Conservation (phyloP, 2,113 vertebrate species). For the Syngnathus floridae region DNA sequence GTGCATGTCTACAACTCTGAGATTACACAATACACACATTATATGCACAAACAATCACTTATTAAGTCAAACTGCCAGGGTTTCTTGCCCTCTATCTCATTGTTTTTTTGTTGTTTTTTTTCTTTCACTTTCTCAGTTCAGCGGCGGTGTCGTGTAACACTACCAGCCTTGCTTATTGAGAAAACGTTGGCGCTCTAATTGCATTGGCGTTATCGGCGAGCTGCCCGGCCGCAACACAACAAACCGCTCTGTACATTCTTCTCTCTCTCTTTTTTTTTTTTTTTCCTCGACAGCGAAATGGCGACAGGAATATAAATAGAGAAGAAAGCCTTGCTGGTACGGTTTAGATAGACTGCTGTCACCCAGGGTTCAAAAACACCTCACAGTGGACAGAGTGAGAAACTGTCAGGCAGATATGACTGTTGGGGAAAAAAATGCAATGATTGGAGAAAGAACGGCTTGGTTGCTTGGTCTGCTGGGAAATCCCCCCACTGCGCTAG, state of each 20-base stretch:
- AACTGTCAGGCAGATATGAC: constrained; percentile 24
- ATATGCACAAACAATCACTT: constrained; percentile 29
- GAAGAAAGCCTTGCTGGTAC: constrained; percentile 20
- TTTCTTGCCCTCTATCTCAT: constrained; percentile 26
- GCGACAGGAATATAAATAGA: constrained; percentile 26
- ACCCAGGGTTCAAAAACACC: constrained; percentile 41
- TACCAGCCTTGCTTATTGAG: constrained; percentile 29
- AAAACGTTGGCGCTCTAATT: constrained; percentile 41
- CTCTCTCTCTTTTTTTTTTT: not conserved
- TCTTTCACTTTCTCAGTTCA: constrained; percentile 8
- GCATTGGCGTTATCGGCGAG: constrained; percentile 39
- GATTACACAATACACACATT: constrained; percentile 14
- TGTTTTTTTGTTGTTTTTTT: constrained; percentile 21
- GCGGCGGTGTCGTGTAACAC: constrained; percentile 19
- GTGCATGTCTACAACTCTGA: constrained; percentile 9
- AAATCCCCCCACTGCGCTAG: constrained; percentile 57
- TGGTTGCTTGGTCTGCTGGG: constrained; percentile 58
- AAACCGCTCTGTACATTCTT: constrained; percentile 31
- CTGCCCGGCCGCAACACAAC: constrained; percentile 29
- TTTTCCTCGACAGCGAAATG: constrained; percentile 1
- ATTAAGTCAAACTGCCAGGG: constrained; percentile 30
- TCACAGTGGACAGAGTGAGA: constrained; percentile 26
- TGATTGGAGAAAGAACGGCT: constrained; percentile 38
- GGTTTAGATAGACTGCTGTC: constrained; percentile 33
- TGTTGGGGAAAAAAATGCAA: constrained; percentile 24